Conservation (phyloP, 2,797 vertebrate genomes). For the Poeciliopsis gracilis region DNA sequence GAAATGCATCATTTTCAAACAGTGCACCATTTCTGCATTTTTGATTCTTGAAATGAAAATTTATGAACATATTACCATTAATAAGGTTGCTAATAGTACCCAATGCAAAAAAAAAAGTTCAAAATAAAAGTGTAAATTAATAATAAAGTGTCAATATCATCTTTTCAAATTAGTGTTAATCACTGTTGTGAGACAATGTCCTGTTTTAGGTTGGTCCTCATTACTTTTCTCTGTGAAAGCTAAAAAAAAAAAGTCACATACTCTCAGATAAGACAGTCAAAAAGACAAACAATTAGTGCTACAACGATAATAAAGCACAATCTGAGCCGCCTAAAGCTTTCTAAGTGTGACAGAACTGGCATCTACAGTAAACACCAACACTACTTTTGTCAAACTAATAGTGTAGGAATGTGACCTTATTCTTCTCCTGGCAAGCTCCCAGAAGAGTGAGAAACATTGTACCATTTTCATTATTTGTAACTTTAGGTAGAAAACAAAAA, state of each 20-base stretch:
- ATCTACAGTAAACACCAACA: slow-evolving; percentile 17
- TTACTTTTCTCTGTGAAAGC: slow-evolving; percentile 7
- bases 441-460: slow-evolving; percentile 8
- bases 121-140: slow-evolving; percentile 4
- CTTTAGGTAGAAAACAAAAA: slow-evolving; percentile 22
- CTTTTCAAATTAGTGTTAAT: neutral
- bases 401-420: slow-evolving; percentile 15
- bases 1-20: slow-evolving; percentile 36
- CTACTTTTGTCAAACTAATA: slow-evolving; percentile 24
- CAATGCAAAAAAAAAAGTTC: neutral
- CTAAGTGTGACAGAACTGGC: neutral
- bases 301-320: slow-evolving; percentile 13
- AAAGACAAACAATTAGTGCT: neutral
- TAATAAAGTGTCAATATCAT: neutral
- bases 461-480: slow-evolving; percentile 22
- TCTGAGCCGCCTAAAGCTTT: slow-evolving; percentile 22
- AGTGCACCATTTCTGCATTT: slow-evolving; percentile 58
- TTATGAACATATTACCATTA: slow-evolving; percentile 18
- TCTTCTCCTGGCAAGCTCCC: slow-evolving; percentile 16
- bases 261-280: slow-evolving; percentile 6
- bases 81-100: slow-evolving; percentile 20
- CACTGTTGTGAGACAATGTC: neutral
- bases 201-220: slow-evolving; percentile 10
- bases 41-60: slow-evolving; percentile 18
- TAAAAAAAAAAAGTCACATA: neutral